Evolutionary conservation across 2,888 invertebrate species (phyloP).

Genomic region (Spilarctia lutea): DNA sequence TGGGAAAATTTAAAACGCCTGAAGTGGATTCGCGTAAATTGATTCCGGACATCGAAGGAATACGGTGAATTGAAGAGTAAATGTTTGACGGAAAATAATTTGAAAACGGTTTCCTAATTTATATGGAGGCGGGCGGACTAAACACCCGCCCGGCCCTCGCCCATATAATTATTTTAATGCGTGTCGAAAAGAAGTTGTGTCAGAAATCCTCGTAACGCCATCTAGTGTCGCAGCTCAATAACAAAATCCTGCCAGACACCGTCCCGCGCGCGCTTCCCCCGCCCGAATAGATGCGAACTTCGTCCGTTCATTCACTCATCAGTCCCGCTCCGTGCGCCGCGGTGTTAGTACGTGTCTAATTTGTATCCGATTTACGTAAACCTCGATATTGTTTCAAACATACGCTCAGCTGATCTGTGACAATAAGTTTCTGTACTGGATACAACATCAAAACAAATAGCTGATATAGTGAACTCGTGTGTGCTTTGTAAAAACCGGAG

Average conservation of each 20-base stretch:
- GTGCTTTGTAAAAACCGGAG: conserved; percentile 59
- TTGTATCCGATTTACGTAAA: conserved; percentile 58
- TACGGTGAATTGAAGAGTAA: conserved; percentile 73
- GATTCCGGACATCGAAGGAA: conserved; percentile 78
- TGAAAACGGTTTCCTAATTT: conserved; percentile 80
- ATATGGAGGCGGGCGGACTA: conserved; percentile 64
- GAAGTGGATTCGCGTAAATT: conserved; percentile 77
- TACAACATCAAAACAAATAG: conserved; percentile 37
- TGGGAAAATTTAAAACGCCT: conserved; percentile 74
- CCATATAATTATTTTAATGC: conserved; percentile 61
- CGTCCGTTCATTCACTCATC: conserved; percentile 74
- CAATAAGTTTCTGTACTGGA: conserved; percentile 58
- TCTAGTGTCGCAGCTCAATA: conserved; percentile 60
- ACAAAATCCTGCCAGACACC: conserved; percentile 21
- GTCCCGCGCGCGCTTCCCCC: conserved; percentile 53
- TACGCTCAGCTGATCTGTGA: conserved; percentile 82
- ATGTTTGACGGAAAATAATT: conserved; percentile 79
- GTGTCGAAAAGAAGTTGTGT: conserved; percentile 41
- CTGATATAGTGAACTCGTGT: conserved; percentile 49
- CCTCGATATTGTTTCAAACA: conserved; percentile 80
- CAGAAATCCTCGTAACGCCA: conserved; percentile 64
- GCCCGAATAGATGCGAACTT: conserved; percentile 49
- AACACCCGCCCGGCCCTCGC: conserved; percentile 47
- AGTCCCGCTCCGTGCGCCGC: conserved; percentile 75
- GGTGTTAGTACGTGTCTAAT: conserved; percentile 46